A percentile compares a stretch with the other conserved stretches of the same genome.
Evolutionary conservation across 2,888 invertebrate genomes (phyloP).

Genomic region (Lacanobia wlatinum): DNA sequence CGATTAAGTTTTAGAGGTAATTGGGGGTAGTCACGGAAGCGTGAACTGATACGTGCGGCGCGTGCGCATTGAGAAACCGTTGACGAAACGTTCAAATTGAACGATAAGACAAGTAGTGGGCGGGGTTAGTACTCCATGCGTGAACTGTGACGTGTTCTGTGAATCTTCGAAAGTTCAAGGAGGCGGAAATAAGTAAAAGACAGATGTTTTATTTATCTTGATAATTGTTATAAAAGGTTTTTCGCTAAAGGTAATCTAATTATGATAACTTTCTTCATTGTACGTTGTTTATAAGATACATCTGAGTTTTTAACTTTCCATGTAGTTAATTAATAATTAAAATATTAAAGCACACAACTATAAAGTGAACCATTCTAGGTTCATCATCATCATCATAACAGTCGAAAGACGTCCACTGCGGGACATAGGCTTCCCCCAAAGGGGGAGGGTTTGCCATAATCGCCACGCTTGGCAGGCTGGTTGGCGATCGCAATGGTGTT

Average conservation of each 20-base stretch:
- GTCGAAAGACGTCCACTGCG: too few relatives aligned
- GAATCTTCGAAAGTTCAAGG: neutral
- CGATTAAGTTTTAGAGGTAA: conserved; percentile 74
- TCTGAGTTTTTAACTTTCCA: too few relatives aligned
- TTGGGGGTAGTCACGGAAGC: conserved; percentile 80
- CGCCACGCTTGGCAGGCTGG: too few relatives aligned
- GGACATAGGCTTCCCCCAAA: too few relatives aligned
- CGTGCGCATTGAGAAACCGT: conserved; percentile 67
- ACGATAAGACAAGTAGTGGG: conserved; percentile 53
- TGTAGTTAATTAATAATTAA: too few relatives aligned
- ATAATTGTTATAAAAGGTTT: neutral
- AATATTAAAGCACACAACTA: too few relatives aligned
- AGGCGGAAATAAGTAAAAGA: neutral
- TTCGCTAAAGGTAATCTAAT: neutral
- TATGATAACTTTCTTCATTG: too few relatives aligned
- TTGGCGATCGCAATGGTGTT: too few relatives aligned
- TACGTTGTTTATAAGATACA: too few relatives aligned
- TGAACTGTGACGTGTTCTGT: conserved; percentile 14
- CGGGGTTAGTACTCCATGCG: conserved; percentile 23
- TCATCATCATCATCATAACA: too few relatives aligned
- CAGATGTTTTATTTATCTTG: neutral
- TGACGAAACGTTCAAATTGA: conserved; percentile 59
- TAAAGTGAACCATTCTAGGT: too few relatives aligned
- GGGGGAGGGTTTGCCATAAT: too few relatives aligned
- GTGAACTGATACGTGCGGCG: conserved; percentile 78